Evolutionary conservation across 2,888 invertebrate genomes (phyloP), one percentile per base, ranked within the genome.

Genomic region (Deilephila elpenor): DNA sequence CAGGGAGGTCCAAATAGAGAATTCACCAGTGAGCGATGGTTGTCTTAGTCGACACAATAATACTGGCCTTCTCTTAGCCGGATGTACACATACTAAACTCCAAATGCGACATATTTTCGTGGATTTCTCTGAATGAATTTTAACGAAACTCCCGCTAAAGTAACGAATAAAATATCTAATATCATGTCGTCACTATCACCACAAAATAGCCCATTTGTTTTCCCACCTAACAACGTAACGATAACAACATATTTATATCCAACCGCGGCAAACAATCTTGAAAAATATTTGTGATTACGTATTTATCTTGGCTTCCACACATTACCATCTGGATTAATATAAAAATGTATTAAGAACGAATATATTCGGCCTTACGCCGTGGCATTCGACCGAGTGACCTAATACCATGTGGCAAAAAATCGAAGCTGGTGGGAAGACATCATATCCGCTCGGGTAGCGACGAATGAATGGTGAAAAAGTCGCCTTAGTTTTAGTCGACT

Each of bases 251-350:
- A n/a, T 67, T 51, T 67, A 20, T 44, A 51, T 11, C 17, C 1
- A 51, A 51, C 32, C 17, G 14, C 51, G n/a, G 44, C 14, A 44
- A 44, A 32, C 71, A 73, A 75, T 74, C 74, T 71, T 37, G 44
- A 59, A 64, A 60, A 71, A 71, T 73, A 74, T 73, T 71, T 64
- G 73, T 64, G 59, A 72, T 29, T 59, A 72, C 73, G 56, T 71
- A 74, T 75, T 29, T 73, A 74, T 74, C 75, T 75, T 76, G 74
- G 75, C 62, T 60, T 6, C 56, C 51, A 25, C n/a, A 25, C 25
- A 17, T 17, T 14, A 20, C 20, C 51, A 67, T 51, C 51, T 67
- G 67, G 67, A 51, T 67, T 51, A 29, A 3, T 51, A 51, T 19
- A 51, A 25, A 37, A 67, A 51, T 25, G 29, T 44, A 61, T 61